Evolutionary conservation across 2,888 invertebrate genomes (phyloP), one percentile per base, ranked within the genome.

Genomic region (Nezara viridula): DNA sequence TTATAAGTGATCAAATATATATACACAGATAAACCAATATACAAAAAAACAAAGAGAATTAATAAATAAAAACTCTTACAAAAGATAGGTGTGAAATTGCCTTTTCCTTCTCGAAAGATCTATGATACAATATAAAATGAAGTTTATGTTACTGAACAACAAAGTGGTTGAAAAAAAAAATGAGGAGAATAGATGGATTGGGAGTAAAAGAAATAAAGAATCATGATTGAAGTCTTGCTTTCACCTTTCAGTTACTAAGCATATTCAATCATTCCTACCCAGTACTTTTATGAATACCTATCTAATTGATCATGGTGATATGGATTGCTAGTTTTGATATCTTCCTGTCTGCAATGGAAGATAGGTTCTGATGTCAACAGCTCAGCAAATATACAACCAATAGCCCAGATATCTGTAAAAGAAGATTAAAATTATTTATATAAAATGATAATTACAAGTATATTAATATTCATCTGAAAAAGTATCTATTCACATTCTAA

Each of bases 291-390:
- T 81, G 81, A 88, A 89, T 92, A 94, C 94, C 94, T 95, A 93
- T 99, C 99, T 89, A 99, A 93, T 93, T 99, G 99, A 93, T 99
- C 99, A 92, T 99, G 99, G 93, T 99, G 99, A 93, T 99, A 99
- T 0, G 99, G 99, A 94, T 99, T 99, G 92, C 98, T 98, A 0
- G 99, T 99, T 93, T 99, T 99, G 90, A 99, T 99, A 92, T 99
- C 99, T 94, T 99, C 99, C 94, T 99, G 99, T 12, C 99, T 95
- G 93, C 99, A 99, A 92, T 99, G 99, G 93, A 99, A 99, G 92
- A 99, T 99, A 21, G 99, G 99, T 93, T 99, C 99, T 0, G 98
- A 99, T 0, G 99, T 99, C 90, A 99, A 94, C n/a, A 99, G 94
- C 93, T 99, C 99, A 0, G 99, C 99, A 94, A 99, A 99, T 93